Conservation (phyloP, 2,888 invertebrate species). For the Xestia xanthographa region DNA sequence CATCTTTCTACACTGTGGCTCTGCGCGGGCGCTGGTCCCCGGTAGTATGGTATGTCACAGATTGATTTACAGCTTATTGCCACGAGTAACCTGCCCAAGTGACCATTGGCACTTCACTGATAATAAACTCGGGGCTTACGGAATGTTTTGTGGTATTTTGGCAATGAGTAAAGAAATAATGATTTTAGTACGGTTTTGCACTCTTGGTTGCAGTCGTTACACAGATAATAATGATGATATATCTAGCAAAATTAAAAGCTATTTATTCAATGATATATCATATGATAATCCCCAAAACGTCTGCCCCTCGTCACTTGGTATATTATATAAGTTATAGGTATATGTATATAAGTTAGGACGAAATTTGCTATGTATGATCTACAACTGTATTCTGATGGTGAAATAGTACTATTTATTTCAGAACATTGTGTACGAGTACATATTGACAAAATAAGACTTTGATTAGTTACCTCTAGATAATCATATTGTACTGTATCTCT, state of each 20-base stretch:
- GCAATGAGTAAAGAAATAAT: not conserved
- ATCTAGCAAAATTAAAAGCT: not conserved
- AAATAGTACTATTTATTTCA: not conserved
- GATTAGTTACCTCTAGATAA: not conserved
- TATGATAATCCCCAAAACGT: not conserved
- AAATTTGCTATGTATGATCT: not conserved
- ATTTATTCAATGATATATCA: not conserved
- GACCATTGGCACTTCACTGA: conserved; percentile 38
- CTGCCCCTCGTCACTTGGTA: not conserved
- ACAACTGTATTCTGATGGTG: not conserved
- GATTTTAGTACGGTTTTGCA: not conserved
- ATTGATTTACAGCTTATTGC: conserved; percentile 53
- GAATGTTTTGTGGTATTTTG: conserved; percentile 5
- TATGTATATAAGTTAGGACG: not conserved
- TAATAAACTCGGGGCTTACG: conserved; percentile 20
- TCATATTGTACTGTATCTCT: not conserved
- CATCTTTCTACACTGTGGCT: not conserved
- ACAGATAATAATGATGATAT: too few species aligned
- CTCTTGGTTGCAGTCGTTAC: too few species aligned
- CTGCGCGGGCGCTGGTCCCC: conserved; percentile 29
- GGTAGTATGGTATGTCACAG: conserved; percentile 51
- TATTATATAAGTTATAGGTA: too few species aligned
- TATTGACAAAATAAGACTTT: not conserved
- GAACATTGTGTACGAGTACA: not conserved
- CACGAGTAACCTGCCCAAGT: conserved; percentile 32